Evolutionary conservation across 2,888 invertebrate genomes (phyloP).

Genomic region (Nymphalis c-album): DNA sequence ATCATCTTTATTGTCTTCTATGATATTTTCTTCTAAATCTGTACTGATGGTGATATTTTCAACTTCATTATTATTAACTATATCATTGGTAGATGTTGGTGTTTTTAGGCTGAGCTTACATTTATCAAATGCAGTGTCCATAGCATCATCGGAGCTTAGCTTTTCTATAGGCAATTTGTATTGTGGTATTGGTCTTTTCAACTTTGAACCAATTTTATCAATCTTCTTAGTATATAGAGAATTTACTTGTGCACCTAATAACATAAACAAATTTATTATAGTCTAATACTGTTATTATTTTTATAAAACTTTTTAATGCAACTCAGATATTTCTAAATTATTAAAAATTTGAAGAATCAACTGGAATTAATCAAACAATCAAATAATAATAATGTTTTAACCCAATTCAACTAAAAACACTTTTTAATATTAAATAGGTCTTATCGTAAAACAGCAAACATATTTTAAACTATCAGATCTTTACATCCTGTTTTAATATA

Average conservation of each 20-base stretch:
- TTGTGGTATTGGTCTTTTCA: constrained; percentile 46
- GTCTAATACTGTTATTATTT: no score
- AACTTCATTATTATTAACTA: constrained; percentile 42
- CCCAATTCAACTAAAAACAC: not conserved
- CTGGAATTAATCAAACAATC: not conserved
- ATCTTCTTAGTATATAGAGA: constrained; percentile 49
- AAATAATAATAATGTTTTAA: not conserved
- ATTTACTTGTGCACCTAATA: constrained; percentile 44
- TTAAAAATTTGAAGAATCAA: constrained; percentile 5
- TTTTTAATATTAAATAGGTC: not conserved
- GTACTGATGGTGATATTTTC: constrained; percentile 12
- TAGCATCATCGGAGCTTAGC: constrained; percentile 58
- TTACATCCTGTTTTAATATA: not conserved
- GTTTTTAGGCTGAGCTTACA: constrained; percentile 67
- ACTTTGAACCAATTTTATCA: constrained; percentile 53
- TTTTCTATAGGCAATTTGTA: constrained; percentile 54
- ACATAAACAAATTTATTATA: no score
- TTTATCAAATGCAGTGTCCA: constrained; percentile 67
- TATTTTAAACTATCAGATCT: not conserved
- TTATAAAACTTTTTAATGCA: not conserved
- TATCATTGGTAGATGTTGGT: constrained; percentile 41
- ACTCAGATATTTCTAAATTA: not conserved
- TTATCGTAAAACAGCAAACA: no score
- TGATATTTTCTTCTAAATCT: constrained; percentile 44
- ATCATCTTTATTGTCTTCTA: constrained; percentile 26